These are phyloP conservation scores for Euthynnus affinis DNA, from an alignment of 2,797 vertebrate genomes.

Conservation along the genomic window DNA sequence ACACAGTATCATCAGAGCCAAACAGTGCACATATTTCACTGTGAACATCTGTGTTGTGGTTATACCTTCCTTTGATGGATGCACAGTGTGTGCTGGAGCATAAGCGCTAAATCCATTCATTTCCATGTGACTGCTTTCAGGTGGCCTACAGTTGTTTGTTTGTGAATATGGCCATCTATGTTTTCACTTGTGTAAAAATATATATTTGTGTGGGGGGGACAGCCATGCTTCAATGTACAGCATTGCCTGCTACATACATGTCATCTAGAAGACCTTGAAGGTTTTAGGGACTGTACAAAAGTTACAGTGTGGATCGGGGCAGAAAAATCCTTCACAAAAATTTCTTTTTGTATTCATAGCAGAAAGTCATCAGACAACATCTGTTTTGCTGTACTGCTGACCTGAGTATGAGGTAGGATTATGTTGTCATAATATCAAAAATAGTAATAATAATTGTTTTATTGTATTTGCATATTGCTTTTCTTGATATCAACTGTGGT, in stretches of 20 bases:
- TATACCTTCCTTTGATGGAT: conserved; percentile 8
- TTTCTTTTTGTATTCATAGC: too few species aligned
- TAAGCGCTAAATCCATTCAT: conserved; percentile 6
- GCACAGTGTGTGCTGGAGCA: conserved; percentile 32
- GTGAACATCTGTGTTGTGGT: conserved; percentile 23
- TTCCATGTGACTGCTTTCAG: conserved; percentile 9
- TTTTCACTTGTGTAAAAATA: conserved; percentile 15
- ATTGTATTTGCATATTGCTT: conserved; percentile 1
- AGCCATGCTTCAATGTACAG: not conserved
- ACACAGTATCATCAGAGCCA: conserved; percentile 14
- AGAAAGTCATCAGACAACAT: not conserved
- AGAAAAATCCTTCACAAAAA: too few species aligned
- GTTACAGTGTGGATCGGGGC: not conserved
- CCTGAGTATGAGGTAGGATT: conserved; percentile 35
- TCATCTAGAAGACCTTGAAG: not conserved
- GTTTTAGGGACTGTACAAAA: conserved; percentile 39
- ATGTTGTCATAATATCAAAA: not conserved
- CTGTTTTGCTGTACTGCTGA: not conserved
- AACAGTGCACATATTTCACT: conserved; percentile 9
- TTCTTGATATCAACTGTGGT: not conserved
- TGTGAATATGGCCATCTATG: conserved; percentile 4
- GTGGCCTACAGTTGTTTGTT: conserved; percentile 9
- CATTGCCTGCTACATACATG: not conserved
- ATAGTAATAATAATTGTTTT: not conserved
- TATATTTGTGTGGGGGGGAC: conserved; percentile 15